Percentiles rank a stretch among this genome's conserved stretches.
These are phyloP conservation scores for Sinocyclocheilus rhinocerous DNA, from an alignment of 2,113 vertebrate species.

Conservation along the genomic window DNA sequence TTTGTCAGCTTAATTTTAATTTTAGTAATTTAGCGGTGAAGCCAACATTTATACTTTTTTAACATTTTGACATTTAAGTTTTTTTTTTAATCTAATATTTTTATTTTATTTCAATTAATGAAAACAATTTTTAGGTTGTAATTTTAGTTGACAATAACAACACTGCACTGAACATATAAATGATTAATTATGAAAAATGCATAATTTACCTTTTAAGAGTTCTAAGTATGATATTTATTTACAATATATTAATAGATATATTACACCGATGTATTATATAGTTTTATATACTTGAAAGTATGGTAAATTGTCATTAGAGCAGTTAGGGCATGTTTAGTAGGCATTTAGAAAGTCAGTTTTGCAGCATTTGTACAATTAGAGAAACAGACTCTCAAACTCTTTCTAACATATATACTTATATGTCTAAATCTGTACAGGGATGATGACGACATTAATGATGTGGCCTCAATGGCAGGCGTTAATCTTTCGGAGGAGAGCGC, in stretches of 20 bases:
- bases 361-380: background rate
- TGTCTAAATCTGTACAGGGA: slow-evolving; percentile 76
- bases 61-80: too few species aligned
- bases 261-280: too few species aligned
- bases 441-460: slow-evolving; percentile 97
- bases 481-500: slow-evolving; percentile 95
- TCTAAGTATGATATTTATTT: too few species aligned
- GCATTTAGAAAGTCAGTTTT: background rate
- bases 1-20: background rate
- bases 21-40: too few species aligned
- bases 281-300: too few species aligned
- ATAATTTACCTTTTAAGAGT: too few species aligned
- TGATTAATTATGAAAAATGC: too few species aligned
- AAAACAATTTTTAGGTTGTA: background rate
- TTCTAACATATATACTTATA: background rate
- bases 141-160: background rate
- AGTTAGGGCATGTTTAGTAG: background rate
- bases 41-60: too few species aligned
- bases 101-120: background rate
- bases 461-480: slow-evolving; percentile 97
- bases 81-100: too few species aligned
- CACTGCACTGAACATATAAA: background rate
- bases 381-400: background rate
- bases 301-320: background rate
- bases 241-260: too few species aligned